A percentile compares a stretch with the other conserved stretches of the same genome.
Evolutionary conservation across 2,113 vertebrate genomes (phyloP).

Genomic region (Scalopus aquaticus): DNA sequence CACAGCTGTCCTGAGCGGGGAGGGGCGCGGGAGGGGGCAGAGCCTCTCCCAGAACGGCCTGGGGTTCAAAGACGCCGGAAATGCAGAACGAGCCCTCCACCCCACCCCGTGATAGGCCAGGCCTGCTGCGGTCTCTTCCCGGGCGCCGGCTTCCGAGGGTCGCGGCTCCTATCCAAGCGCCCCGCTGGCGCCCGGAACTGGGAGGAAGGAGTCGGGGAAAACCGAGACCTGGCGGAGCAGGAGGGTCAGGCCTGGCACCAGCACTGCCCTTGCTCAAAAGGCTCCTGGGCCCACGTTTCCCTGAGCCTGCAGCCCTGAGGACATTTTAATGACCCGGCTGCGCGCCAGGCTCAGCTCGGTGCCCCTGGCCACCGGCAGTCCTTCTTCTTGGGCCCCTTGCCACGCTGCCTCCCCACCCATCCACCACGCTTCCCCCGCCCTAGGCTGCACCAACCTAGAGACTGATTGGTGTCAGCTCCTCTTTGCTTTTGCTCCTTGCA

Average conservation of each 20-base stretch:
- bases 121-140: background rate
- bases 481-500: background rate
- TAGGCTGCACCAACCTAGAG: background rate
- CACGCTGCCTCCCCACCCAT: background rate
- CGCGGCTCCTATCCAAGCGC: background rate
- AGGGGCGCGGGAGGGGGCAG: background rate
- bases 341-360: background rate
- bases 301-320: background rate
- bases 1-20: constrained; percentile 71
- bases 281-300: background rate
- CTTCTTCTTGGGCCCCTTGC: background rate
- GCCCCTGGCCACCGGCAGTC: background rate
- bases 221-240: background rate
- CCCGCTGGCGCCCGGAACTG: background rate
- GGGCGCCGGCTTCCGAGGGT: background rate
- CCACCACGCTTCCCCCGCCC: background rate
- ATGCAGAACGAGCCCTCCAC: background rate
- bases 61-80: constrained; percentile 65
- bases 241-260: background rate
- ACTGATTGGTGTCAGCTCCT: background rate
- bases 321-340: background rate
- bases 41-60: background rate
- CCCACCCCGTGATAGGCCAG: background rate
- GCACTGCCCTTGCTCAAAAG: background rate
- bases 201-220: background rate